Percentiles rank a stretch among this genome's conserved stretches.
These are phyloP conservation scores for Prionailurus bengalensis DNA, from an alignment of 2,113 vertebrate species.

Conservation along the genomic window DNA sequence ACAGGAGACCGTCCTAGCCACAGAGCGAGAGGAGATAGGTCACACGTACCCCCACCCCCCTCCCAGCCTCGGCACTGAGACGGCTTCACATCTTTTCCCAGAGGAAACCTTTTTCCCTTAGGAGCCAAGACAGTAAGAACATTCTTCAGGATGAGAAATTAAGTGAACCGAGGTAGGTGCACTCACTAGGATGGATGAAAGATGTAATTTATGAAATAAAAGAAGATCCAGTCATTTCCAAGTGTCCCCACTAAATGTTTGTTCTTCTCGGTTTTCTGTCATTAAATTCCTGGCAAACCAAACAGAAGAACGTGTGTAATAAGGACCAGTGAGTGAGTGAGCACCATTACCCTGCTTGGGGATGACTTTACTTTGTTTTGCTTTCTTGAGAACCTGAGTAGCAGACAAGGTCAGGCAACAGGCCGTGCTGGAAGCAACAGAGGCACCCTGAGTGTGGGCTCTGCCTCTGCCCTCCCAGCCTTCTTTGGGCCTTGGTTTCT, in stretches of 20 bases:
- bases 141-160: constrained; percentile 20
- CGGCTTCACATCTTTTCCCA: not conserved
- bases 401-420: not conserved
- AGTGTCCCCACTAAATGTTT: not conserved
- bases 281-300: not conserved
- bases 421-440: not conserved
- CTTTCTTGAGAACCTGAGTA: not conserved
- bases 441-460: not conserved
- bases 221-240: not conserved
- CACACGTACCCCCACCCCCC: too few relatives aligned
- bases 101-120: not conserved
- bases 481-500: not conserved
- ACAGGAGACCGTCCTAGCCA: not conserved
- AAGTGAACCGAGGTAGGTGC: not conserved
- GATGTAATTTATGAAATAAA: not conserved
- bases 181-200: not conserved
- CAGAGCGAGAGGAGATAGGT: not conserved
- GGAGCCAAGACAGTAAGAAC: not conserved
- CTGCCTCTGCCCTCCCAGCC: not conserved
- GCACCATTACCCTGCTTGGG: too few relatives aligned
- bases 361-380: not conserved
- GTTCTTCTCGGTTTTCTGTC: not conserved
- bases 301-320: not conserved
- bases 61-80: not conserved
- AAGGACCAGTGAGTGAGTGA: not conserved